Evolutionary conservation across 2,797 vertebrate species (phyloP).

Genomic region (Melanotaenia trifasciata): DNA sequence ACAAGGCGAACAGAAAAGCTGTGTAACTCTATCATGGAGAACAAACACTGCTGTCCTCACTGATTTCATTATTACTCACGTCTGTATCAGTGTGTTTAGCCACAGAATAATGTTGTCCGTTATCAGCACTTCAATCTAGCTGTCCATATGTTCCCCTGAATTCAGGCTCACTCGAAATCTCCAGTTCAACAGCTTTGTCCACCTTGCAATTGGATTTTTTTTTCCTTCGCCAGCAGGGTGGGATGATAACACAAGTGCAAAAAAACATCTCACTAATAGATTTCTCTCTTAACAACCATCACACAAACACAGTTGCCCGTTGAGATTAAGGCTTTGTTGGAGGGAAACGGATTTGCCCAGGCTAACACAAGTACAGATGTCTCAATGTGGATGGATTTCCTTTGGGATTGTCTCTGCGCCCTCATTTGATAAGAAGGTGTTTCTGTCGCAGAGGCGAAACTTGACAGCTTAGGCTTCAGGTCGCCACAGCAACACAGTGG

Average conservation of each 20-base stretch:
- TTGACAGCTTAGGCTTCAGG: slow-evolving; percentile 30
- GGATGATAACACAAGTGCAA: slow-evolving; percentile 51
- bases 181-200: slow-evolving; percentile 77
- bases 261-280: slow-evolving; percentile 66
- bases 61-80: slow-evolving; percentile 63
- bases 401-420: slow-evolving; percentile 68
- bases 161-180: slow-evolving; percentile 66
- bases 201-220: slow-evolving; percentile 68
- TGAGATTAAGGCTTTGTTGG: slow-evolving; percentile 82
- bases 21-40: slow-evolving; percentile 68
- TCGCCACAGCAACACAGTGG: slow-evolving; percentile 54
- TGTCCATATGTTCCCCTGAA: slow-evolving; percentile 76
- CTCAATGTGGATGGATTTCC: slow-evolving; percentile 76
- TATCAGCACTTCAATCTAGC: slow-evolving; percentile 70
- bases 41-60: slow-evolving; percentile 64
- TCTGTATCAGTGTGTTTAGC: slow-evolving; percentile 48
- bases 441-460: slow-evolving; percentile 47
- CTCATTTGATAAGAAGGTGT: slow-evolving; percentile 71
- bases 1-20: slow-evolving; percentile 52
- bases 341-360: slow-evolving; percentile 76
- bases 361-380: slow-evolving; percentile 80
- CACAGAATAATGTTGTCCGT: slow-evolving; percentile 64
- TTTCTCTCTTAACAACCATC: slow-evolving; percentile 70
- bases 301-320: slow-evolving; percentile 37
- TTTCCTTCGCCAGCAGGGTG: slow-evolving; percentile 27